Evolutionary conservation across 2,797 vertebrate genomes (phyloP).

Genomic region (Karalla daura): DNA sequence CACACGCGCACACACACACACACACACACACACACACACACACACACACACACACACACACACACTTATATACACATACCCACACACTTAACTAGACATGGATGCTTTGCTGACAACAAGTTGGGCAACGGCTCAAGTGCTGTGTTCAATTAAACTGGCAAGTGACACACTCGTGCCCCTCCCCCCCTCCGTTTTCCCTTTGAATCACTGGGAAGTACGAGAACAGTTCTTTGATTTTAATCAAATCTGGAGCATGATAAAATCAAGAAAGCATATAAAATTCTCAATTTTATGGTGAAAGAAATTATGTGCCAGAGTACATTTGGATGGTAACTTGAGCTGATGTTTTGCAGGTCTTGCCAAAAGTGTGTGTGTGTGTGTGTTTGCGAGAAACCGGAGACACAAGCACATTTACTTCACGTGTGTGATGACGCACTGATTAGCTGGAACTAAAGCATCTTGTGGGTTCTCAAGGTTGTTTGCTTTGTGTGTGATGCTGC

Average conservation of each 20-base stretch:
- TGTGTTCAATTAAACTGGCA: conserved; percentile 61
- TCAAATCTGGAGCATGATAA: conserved; percentile 31
- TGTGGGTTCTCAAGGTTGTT: neutral
- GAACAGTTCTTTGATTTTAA: conserved; percentile 43
- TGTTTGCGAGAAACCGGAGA: conserved; percentile 4
- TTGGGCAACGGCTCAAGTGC: conserved; percentile 68
- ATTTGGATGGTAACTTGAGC: conserved; percentile 22
- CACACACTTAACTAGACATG: conserved; percentile 23
- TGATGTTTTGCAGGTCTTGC: conserved; percentile 22
- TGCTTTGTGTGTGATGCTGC: neutral
- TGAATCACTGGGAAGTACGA: conserved; percentile 25
- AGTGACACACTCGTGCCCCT: conserved; percentile 42
- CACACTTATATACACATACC: neutral
- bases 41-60: conserved; percentile 24
- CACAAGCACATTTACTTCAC: neutral
- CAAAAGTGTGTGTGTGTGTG: conserved; percentile 22
- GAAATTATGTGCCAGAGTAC: conserved; percentile 22
- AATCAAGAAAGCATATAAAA: conserved; percentile 29
- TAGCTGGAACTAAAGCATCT: neutral
- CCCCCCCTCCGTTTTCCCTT: conserved; percentile 7
- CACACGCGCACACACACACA: conserved; percentile 3
- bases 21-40: conserved; percentile 17
- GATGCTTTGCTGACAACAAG: conserved; percentile 64
- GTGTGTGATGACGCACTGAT: neutral
- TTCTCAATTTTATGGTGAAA: conserved; percentile 39